Evolutionary conservation across 2,113 vertebrate genomes (phyloP), one percentile per base, ranked within the genome.

Genomic region (Thomomys bottae): DNA sequence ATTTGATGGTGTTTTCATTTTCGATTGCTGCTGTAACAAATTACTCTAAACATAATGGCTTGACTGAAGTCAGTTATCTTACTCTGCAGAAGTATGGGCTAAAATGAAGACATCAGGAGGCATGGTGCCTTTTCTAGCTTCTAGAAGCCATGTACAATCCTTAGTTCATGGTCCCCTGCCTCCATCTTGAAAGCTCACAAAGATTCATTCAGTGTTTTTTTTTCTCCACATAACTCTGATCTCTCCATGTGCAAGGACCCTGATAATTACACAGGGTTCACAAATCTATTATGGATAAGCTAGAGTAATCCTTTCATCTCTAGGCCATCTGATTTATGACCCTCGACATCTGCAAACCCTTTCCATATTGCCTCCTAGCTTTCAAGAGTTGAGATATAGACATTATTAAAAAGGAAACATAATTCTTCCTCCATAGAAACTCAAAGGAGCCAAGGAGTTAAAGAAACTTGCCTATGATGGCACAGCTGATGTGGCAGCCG

Each of bases 41-140:
- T 76, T 64, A 77, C 7, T 26, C 42, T 23, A 86, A 49, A 45
- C 3, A 4, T 54, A 73, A 24, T 63, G 9, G 17, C 28, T 75
- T 77, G 49, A 66, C 70, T 42, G 8, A 85, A 38, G 34, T 57
- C 34, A 59, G 32, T 63, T 15, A 75, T 54, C 76, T 68, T 42
- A 5, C 68, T 96, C 63, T 88, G 11, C 54, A 79, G 32, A 93
- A 85, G 45, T 78, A 67, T 40, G 66, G 20, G n/a, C 34, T 93
- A 61, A 94, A 85, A 76, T 67, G 30, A 72, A 88, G n/a, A 5
- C 40, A 34, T n/a, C 36, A 57, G 34, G 77, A 76, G 34, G 45
- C 9, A 49, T 64, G 21, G 71, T 36, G 38, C 14, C 26, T 66
- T 91, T 72, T 83, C 17, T 5, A 49, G 14, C 40, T 89, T 82